phyloP scores from a whole-genome alignment of 2,113 vertebrate genomes.

The Emydura subglobosa region DNA sequence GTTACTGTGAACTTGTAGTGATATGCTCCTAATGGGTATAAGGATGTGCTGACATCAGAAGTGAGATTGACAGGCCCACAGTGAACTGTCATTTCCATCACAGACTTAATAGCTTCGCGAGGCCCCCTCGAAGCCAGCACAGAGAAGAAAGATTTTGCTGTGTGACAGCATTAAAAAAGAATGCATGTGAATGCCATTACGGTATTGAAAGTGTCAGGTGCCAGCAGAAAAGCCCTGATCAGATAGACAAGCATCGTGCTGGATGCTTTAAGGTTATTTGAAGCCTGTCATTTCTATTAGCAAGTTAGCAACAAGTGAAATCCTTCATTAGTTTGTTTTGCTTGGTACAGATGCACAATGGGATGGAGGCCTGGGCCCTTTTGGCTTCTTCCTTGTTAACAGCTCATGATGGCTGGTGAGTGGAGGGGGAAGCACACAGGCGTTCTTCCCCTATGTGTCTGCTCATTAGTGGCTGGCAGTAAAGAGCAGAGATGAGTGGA shows the following conservation, averaged over 20 bases:
- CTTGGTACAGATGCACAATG: constrained; percentile 66
- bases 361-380: constrained; percentile 81
- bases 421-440: constrained; percentile 67
- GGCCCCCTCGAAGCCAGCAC: constrained; percentile 83
- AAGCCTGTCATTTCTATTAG: constrained; percentile 88
- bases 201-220: constrained; percentile 85
- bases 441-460: constrained; percentile 76
- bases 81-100: constrained; percentile 87
- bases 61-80: constrained; percentile 81
- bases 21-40: constrained; percentile 81
- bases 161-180: constrained; percentile 83
- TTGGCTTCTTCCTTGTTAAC: constrained; percentile 92
- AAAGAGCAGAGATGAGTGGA: constrained; percentile 90
- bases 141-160: constrained; percentile 82
- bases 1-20: constrained; percentile 73
- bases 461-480: constrained; percentile 96
- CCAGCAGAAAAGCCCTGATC: constrained; percentile 83
- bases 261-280: constrained; percentile 83
- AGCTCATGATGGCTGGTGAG: constrained; percentile 90
- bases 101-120: constrained; percentile 86
- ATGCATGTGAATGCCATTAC: constrained; percentile 84
- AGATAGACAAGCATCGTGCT: constrained; percentile 82
- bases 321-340: constrained; percentile 85
- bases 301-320: constrained; percentile 80
- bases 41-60: constrained; percentile 85